A percentile compares a stretch with the other conserved stretches of the same genome.
Evolutionary conservation across 2,113 vertebrate genomes (phyloP).

Genomic region (Eulemur macaco): DNA sequence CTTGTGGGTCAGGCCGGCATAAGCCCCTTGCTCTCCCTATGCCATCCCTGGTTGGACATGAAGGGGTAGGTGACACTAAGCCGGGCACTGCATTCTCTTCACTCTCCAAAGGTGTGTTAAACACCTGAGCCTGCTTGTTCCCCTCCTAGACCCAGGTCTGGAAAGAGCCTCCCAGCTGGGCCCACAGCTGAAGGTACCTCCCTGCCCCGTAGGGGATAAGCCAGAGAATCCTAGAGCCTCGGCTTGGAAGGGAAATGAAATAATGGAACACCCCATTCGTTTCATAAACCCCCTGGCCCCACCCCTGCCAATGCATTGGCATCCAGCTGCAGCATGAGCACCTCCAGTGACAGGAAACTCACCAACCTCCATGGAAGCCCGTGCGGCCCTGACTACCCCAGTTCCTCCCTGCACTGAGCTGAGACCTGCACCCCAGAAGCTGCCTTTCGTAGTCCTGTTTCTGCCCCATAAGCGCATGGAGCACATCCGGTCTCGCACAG

Average conservation of each 20-base stretch:
- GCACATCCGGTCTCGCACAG: not conserved
- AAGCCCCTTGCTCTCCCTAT: not conserved
- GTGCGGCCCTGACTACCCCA: not conserved
- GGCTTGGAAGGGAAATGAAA: not conserved
- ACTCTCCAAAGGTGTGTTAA: not conserved
- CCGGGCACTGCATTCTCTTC: not conserved
- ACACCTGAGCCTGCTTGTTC: not conserved
- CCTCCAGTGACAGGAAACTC: not conserved
- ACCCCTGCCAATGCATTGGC: not conserved
- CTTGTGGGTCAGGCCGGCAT: rapidly evolving
- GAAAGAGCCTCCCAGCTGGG: not conserved
- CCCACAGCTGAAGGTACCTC: not conserved
- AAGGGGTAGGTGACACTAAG: not conserved
- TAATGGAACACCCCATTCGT: not conserved
- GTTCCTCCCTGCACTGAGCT: not conserved
- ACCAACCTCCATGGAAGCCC: not conserved
- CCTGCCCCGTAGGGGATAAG: not conserved
- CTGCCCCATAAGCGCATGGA: not conserved
- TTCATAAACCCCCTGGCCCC: not conserved
- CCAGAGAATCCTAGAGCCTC: not conserved
- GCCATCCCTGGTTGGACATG: not conserved
- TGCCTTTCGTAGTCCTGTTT: not conserved
- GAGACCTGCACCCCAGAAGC: not conserved
- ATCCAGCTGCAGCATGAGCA: not conserved
- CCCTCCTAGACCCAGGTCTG: not conserved